Evolutionary conservation across 2,888 invertebrate genomes (phyloP).

Genomic region (Orchestes rusci): DNA sequence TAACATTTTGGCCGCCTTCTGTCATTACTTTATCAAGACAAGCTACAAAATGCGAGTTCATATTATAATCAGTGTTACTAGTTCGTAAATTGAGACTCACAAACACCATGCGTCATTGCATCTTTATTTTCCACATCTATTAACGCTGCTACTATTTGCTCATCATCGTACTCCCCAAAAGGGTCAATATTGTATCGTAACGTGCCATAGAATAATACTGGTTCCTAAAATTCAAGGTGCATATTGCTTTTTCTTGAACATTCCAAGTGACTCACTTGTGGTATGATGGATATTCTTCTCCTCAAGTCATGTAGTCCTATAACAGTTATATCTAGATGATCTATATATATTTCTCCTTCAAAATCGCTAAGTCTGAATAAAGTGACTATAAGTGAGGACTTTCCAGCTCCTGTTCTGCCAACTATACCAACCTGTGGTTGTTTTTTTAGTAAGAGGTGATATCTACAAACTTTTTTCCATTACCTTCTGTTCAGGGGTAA

Average conservation of each 20-base stretch:
- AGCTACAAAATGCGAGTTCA: too few species aligned
- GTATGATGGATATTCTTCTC: slow-evolving; percentile 55
- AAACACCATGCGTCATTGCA: slow-evolving; percentile 40
- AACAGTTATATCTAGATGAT: slow-evolving; percentile 44
- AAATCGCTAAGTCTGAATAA: slow-evolving; percentile 52
- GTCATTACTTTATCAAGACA: slow-evolving; percentile 55
- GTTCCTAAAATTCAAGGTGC: slow-evolving; percentile 43
- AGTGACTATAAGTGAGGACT: slow-evolving; percentile 48
- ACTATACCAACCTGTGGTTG: slow-evolving; percentile 51
- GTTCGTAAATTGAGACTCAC: too few species aligned
- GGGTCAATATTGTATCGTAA: slow-evolving; percentile 62
- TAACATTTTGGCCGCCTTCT: slow-evolving; percentile 69
- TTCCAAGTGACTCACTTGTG: slow-evolving; percentile 41
- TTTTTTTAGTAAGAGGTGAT: not conserved
- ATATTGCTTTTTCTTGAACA: not conserved
- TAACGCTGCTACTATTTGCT: slow-evolving; percentile 34
- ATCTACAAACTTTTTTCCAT: not conserved
- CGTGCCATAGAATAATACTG: slow-evolving; percentile 59
- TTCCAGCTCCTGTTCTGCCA: slow-evolving; percentile 55
- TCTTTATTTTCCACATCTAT: slow-evolving; percentile 46
- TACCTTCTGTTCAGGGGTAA: slow-evolving; percentile 48
- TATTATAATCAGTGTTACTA: too few species aligned
- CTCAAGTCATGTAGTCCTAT: slow-evolving; percentile 52
- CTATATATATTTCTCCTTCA: slow-evolving; percentile 49
- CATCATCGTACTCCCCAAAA: slow-evolving; percentile 46